These are phyloP conservation scores for Brachyhypopomus gauderio DNA, from an alignment of 2,113 vertebrate species.

Conservation along the genomic window DNA sequence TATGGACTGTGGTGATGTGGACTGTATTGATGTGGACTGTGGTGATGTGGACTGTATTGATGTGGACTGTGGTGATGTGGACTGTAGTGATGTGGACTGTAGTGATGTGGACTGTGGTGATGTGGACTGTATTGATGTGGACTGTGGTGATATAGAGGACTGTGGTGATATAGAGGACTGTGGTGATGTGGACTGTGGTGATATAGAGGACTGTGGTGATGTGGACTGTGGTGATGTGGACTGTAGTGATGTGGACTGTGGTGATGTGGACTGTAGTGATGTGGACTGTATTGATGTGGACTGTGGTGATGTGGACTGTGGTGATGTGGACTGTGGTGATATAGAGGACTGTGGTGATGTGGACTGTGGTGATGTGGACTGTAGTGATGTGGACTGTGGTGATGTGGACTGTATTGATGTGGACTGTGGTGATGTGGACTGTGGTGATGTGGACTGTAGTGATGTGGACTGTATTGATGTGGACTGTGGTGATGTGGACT, in stretches of 20 bases:
- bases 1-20: not conserved
- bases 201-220: not conserved
- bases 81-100: not conserved
- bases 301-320: not conserved
- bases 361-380: not conserved
- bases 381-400: not conserved
- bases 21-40: not conserved
- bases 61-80: too few species aligned
- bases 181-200: not conserved
- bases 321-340: too few species aligned
- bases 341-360: too few species aligned
- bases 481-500: too few species aligned
- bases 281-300: too few species aligned
- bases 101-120: not conserved
- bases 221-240: not conserved
- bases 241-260: not conserved
- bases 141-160: slow-evolving; percentile 7
- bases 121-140: not conserved
- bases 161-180: too few species aligned
- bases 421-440: too few species aligned
- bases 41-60: slow-evolving; percentile 5
- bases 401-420: too few species aligned
- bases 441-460: not conserved
- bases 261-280: too few species aligned
- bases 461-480: not conserved